Evolutionary conservation across 2,113 vertebrate species (phyloP).

Genomic region (Corynorhinus townsendii): DNA sequence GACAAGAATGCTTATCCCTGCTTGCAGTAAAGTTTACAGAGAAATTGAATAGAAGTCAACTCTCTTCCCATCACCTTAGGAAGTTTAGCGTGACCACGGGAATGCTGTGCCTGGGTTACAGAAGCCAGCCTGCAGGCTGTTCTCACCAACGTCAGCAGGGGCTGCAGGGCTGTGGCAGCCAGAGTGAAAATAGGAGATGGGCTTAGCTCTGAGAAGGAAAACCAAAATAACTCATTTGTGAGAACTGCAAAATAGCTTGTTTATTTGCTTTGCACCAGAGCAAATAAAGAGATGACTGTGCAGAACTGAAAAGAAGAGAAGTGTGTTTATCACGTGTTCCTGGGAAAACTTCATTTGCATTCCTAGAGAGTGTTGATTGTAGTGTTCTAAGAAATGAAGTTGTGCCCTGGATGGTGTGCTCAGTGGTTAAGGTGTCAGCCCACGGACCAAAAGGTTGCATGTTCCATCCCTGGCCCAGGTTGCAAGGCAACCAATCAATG

Average conservation of each 20-base stretch:
- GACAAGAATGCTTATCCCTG: neutral
- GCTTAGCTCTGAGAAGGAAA: neutral
- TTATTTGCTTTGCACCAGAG: neutral
- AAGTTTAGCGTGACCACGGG: rapidly evolving
- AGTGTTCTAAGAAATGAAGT: neutral
- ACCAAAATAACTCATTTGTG: neutral
- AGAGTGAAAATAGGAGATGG: neutral
- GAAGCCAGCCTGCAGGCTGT: neutral
- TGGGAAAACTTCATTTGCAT: neutral
- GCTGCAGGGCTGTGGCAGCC: neutral
- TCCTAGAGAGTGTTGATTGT: neutral
- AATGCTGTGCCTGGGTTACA: too few species aligned
- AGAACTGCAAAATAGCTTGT: neutral
- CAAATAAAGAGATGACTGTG: neutral
- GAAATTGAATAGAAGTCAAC: neutral
- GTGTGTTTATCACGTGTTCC: neutral
- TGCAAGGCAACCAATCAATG: too few species aligned
- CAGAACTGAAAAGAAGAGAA: neutral
- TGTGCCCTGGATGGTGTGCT: too few species aligned
- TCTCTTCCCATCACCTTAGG: neutral
- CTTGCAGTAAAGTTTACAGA: neutral
- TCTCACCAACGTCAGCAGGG: neutral
- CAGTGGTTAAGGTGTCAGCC: too few species aligned
- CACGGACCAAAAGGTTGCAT: too few species aligned
- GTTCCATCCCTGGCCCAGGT: too few species aligned